Conservation (phyloP, 1,140 invertebrate genomes). For the Drosophila ogumai region DNA sequence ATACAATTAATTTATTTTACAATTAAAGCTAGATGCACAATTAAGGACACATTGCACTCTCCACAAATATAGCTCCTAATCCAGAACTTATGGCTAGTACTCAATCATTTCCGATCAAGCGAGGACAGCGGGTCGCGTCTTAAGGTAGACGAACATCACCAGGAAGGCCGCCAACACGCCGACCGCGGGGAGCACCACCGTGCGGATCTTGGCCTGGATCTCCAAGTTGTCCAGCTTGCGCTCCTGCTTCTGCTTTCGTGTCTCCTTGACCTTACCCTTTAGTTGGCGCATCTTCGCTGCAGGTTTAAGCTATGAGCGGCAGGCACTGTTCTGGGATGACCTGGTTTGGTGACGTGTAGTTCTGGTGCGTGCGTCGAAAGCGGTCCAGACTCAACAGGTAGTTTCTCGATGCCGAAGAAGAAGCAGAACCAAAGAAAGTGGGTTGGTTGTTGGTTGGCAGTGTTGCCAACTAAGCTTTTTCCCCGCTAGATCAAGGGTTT, state of each 20-base stretch:
- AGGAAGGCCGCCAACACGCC: slow-evolving; percentile 58
- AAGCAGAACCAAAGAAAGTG: not conserved
- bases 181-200: slow-evolving; percentile 74
- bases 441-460: not conserved
- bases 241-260: slow-evolving; percentile 80
- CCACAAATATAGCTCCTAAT: not conserved
- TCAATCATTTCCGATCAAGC: slow-evolving; percentile 17
- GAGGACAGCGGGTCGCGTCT: slow-evolving; percentile 68
- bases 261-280: slow-evolving; percentile 82
- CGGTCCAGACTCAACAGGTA: slow-evolving; percentile 2
- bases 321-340: not conserved
- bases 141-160: slow-evolving; percentile 76
- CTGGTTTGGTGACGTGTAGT: slow-evolving; percentile 3
- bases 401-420: slow-evolving; percentile 3
- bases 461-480: too few species aligned
- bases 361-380: not conserved
- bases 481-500: too few species aligned
- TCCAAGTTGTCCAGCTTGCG: slow-evolving; percentile 77
- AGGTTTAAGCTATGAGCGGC: not conserved
- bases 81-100: slow-evolving; percentile 6
- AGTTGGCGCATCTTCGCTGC: slow-evolving; percentile 72
- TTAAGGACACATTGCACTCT: slow-evolving; percentile 20
- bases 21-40: slow-evolving; percentile 15
- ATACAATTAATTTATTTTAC: slow-evolving; percentile 15
- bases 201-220: slow-evolving; percentile 73